Conservation (phyloP, 2,888 invertebrate species). For the Xylota segnis region DNA sequence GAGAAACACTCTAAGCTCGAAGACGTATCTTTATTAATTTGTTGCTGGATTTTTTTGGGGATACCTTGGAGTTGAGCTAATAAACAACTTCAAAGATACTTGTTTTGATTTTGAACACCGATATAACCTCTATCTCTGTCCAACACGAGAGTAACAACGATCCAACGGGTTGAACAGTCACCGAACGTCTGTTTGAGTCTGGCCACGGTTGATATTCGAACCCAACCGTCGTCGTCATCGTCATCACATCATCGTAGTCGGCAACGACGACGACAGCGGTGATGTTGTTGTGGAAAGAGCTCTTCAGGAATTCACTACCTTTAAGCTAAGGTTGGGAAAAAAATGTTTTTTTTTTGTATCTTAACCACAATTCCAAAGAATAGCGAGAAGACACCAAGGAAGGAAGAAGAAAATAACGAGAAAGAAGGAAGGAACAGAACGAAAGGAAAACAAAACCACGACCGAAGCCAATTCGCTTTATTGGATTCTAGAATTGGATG, state of each 20-base stretch:
- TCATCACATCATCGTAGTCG: constrained; percentile 38
- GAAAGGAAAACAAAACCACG: constrained; percentile 25
- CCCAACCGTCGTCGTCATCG: constrained; percentile 62
- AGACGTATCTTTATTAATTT: constrained; percentile 38
- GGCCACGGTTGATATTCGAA: constrained; percentile 67
- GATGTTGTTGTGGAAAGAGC: constrained; percentile 59
- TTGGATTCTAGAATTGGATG: constrained; percentile 75
- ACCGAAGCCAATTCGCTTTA: constrained; percentile 72
- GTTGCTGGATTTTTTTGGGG: constrained; percentile 52
- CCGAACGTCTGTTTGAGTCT: constrained; percentile 78
- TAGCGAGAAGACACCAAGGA: constrained; percentile 55
- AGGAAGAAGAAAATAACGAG: constrained; percentile 61
- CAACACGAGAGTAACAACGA: constrained; percentile 64
- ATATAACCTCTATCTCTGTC: constrained; percentile 60
- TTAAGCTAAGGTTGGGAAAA: constrained; percentile 31
- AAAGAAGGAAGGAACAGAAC: constrained; percentile 27
- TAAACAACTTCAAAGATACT: constrained; percentile 65
- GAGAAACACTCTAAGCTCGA: constrained; percentile 1
- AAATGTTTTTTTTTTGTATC: constrained; percentile 3
- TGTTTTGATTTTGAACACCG: constrained; percentile 50
- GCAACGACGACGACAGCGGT: neutral
- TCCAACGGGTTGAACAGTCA: constrained; percentile 78
- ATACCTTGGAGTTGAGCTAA: constrained; percentile 52
- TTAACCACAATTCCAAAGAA: constrained; percentile 55
- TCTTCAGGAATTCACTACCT: constrained; percentile 66